A percentile compares a stretch with the other conserved stretches of the same genome.
Conservation (phyloP, 2,888 invertebrate genomes). For the Oscheius onirici region DNA sequence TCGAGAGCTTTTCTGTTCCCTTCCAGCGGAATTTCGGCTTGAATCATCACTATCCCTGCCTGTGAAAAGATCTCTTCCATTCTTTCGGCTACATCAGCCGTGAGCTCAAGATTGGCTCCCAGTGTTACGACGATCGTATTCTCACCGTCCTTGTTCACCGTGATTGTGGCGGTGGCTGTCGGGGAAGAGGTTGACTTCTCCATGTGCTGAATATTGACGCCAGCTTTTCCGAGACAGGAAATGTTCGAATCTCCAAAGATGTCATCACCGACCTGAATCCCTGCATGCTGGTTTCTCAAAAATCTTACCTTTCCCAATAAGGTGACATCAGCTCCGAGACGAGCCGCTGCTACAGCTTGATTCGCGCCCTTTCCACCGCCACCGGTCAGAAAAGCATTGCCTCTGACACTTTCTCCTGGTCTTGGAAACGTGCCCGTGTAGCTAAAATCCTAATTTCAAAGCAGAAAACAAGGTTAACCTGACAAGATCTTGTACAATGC, state of each 20-base stretch:
- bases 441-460: slow-evolving; percentile 62
- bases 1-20: slow-evolving; percentile 70
- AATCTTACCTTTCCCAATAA: slow-evolving; percentile 83
- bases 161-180: slow-evolving; percentile 90
- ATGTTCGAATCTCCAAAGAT: slow-evolving; percentile 85
- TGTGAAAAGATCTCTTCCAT: slow-evolving; percentile 72
- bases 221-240: slow-evolving; percentile 78
- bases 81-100: slow-evolving; percentile 78
- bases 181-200: slow-evolving; percentile 71
- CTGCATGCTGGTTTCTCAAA: too few relatives aligned
- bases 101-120: slow-evolving; percentile 84
- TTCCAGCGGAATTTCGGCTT: slow-evolving; percentile 80
- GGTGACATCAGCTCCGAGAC: slow-evolving; percentile 83
- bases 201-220: slow-evolving; percentile 76
- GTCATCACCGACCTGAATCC: slow-evolving; percentile 86
- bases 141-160: slow-evolving; percentile 84
- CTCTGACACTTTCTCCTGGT: slow-evolving; percentile 74
- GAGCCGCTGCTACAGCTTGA: slow-evolving; percentile 90
- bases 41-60: slow-evolving; percentile 81
- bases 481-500: slow-evolving; percentile 70
- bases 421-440: slow-evolving; percentile 74
- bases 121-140: slow-evolving; percentile 91
- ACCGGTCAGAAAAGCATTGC: slow-evolving; percentile 80
- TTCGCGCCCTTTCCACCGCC: slow-evolving; percentile 98
- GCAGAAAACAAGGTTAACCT: too few relatives aligned